These are phyloP conservation scores for Phaetusa simplex DNA, from an alignment of 2,113 vertebrate species.

Conservation along the genomic window DNA sequence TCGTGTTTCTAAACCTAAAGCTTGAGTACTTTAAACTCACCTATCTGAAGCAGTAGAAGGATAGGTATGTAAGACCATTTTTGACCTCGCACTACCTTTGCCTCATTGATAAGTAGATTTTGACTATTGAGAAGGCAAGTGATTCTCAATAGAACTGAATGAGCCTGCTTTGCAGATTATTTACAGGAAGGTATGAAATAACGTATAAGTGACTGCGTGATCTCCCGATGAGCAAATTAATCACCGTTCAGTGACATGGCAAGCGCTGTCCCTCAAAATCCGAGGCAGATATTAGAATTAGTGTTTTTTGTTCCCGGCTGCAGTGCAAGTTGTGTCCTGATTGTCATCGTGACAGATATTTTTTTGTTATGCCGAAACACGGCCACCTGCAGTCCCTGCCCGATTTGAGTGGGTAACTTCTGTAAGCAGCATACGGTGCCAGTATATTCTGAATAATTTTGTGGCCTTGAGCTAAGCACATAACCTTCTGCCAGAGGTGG, in stretches of 20 bases:
- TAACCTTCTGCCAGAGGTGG: conserved; percentile 22
- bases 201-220: background rate
- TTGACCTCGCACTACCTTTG: background rate
- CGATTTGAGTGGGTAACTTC: background rate
- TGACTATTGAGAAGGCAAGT: background rate
- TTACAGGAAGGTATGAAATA: conserved; percentile 23
- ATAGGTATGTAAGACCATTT: background rate
- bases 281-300: background rate
- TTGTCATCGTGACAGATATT: background rate
- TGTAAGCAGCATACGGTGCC: background rate
- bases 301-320: background rate
- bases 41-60: background rate
- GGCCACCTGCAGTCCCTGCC: background rate
- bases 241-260: conserved; percentile 12
- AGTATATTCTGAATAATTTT: conserved; percentile 11
- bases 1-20: conserved; percentile 66
- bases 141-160: conserved; percentile 1
- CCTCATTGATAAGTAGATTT: conserved; percentile 39
- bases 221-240: conserved; percentile 45
- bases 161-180: conserved; percentile 22
- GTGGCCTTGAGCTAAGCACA: conserved; percentile 29
- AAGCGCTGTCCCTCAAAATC: background rate
- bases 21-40: conserved; percentile 49
- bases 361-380: conserved; percentile 31
- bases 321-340: background rate